Conservation (phyloP, 2,113 vertebrate genomes). For the Chionodraco myersi region DNA sequence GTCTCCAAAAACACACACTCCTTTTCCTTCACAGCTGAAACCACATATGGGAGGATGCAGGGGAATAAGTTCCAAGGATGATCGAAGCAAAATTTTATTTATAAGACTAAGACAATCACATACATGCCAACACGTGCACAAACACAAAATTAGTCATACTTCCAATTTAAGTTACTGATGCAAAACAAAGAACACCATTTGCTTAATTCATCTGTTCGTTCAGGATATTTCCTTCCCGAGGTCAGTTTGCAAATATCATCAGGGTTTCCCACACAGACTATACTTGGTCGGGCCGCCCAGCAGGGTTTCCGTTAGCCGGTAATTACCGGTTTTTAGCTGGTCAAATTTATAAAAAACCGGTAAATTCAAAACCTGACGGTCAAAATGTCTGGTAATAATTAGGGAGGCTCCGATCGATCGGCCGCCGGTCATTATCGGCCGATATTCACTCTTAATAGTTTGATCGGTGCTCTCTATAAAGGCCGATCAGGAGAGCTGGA, state of each 20-base stretch:
- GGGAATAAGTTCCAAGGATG: constrained; percentile 27
- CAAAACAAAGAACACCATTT: constrained; percentile 35
- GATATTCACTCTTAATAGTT: no score
- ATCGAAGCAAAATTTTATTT: constrained; percentile 46
- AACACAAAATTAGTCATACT: constrained; percentile 5
- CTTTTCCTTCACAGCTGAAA: constrained; percentile 62
- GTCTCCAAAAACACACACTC: constrained; percentile 24
- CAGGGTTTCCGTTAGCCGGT: no score
- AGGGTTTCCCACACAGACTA: no score
- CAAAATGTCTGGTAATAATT: no score
- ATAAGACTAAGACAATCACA: constrained; percentile 14
- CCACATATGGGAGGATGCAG: constrained; percentile 53
- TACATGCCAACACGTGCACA: neutral
- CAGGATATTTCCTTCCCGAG: constrained; percentile 35
- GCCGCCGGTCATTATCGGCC: no score
- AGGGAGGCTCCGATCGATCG: no score
- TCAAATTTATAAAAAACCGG: no score
- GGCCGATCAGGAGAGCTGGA: no score
- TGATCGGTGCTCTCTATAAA: no score
- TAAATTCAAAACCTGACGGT: no score
- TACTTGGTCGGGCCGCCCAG: no score
- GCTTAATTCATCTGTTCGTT: constrained; percentile 26
- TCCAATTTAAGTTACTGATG: constrained; percentile 1
- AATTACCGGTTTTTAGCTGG: no score
- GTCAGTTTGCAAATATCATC: constrained; percentile 31